A percentile compares a stretch with the other conserved stretches of the same genome.
Evolutionary conservation across 2,113 vertebrate genomes (phyloP).

Genomic region (Heterotis niloticus): DNA sequence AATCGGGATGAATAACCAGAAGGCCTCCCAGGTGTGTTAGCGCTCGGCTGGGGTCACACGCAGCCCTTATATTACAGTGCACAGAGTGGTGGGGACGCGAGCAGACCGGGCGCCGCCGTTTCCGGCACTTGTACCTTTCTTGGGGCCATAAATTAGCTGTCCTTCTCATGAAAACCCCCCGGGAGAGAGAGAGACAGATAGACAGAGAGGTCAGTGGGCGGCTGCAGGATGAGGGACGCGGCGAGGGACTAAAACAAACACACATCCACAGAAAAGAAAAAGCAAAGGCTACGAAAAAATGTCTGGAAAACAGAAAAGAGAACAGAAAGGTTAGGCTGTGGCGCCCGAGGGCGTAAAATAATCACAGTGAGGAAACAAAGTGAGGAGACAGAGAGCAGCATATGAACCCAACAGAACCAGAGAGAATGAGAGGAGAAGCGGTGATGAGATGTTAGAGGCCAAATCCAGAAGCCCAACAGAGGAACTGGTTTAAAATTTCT

Average conservation of each 20-base stretch:
- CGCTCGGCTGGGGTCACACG: too few relatives aligned
- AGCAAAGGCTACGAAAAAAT: conserved; percentile 68
- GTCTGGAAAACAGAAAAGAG: conserved; percentile 74
- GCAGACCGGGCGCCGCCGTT: conserved; percentile 33
- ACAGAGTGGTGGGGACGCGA: too few relatives aligned
- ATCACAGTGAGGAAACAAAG: conserved; percentile 40
- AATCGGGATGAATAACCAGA: too few relatives aligned
- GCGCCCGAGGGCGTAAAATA: conserved; percentile 44
- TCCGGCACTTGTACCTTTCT: conserved; percentile 81
- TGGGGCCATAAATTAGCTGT: conserved; percentile 83
- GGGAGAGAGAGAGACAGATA: conserved; percentile 63
- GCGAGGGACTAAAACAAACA: conserved; percentile 32
- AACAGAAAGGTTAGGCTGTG: conserved; percentile 71
- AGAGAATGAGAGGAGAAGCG: conserved; percentile 11
- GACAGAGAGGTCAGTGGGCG: conserved; percentile 78
- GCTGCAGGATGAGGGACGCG: conserved; percentile 57
- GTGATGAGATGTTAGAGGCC: conserved; percentile 2
- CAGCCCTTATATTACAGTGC: too few relatives aligned
- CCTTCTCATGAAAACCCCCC: conserved; percentile 91
- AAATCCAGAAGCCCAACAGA: too few relatives aligned
- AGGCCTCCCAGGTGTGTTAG: too few relatives aligned
- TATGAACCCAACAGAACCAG: conserved; percentile 17
- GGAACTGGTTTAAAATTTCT: too few relatives aligned
- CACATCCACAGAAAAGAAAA: conserved; percentile 57
- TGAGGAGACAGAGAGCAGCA: conserved; percentile 38